phyloP scores from a whole-genome alignment of 2,797 vertebrate species.

The Antrozous pallidus region DNA sequence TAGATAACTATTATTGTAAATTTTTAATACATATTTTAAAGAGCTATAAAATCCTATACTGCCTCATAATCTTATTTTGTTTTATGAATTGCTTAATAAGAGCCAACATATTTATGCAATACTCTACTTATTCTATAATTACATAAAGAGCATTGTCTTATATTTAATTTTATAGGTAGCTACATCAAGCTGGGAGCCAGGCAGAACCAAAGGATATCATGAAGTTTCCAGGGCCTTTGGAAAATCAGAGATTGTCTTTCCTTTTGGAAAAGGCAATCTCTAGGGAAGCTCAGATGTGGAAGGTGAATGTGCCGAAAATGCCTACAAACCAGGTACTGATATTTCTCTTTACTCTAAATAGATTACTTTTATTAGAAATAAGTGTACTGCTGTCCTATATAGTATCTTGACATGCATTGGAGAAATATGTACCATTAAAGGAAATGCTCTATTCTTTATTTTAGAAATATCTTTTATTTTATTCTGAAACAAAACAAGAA shows the following conservation, averaged over 20 bases:
- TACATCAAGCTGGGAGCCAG: slow-evolving; percentile 97
- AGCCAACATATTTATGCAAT: slow-evolving; percentile 12
- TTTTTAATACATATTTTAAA: slow-evolving; percentile 60
- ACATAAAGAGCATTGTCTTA: slow-evolving; percentile 49
- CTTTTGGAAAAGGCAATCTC: slow-evolving; percentile 94
- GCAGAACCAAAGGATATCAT: slow-evolving; percentile 92
- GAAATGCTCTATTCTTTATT: neutral
- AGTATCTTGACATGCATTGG: neutral
- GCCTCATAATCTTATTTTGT: slow-evolving; percentile 50
- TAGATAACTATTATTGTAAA: slow-evolving; percentile 25
- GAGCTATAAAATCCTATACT: slow-evolving; percentile 51
- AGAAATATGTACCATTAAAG: neutral
- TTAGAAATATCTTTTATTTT: neutral
- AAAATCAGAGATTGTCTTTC: slow-evolving; percentile 96
- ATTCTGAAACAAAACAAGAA: slow-evolving; percentile 6
- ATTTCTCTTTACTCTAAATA: slow-evolving; percentile 11
- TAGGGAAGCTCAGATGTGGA: slow-evolving; percentile 98
- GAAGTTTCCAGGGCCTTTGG: slow-evolving; percentile 95
- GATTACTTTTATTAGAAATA: slow-evolving; percentile 1
- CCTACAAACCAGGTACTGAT: slow-evolving; percentile 91
- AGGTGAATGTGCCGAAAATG: slow-evolving; percentile 92
- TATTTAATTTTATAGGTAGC: slow-evolving; percentile 89
- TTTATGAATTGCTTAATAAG: slow-evolving; percentile 66
- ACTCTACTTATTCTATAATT: slow-evolving; percentile 56
- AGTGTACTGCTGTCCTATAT: neutral